phyloP scores from a whole-genome alignment of 2,888 invertebrate species.

The Euspilapteryx auroguttella region DNA sequence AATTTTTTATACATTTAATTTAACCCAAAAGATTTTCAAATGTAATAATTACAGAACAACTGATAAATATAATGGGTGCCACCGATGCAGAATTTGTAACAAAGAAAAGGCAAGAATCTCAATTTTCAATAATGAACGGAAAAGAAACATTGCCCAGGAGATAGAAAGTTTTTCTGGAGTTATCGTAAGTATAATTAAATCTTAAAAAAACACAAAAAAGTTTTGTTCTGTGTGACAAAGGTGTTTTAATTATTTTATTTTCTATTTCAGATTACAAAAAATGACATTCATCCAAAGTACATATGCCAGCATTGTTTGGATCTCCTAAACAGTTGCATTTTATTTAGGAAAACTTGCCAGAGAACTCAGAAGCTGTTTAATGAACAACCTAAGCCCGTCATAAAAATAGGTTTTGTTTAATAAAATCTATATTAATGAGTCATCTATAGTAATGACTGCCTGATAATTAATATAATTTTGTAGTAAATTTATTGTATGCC shows the following conservation, averaged over 20 bases:
- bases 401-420: no score
- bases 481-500: no score
- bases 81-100: no score
- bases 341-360: not conserved
- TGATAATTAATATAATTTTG: no score
- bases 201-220: not conserved
- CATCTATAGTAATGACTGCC: not conserved
- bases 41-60: no score
- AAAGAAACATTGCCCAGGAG: not conserved
- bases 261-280: not conserved
- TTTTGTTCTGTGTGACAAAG: not conserved
- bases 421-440: no score
- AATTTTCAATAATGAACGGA: not conserved
- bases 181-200: not conserved
- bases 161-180: not conserved
- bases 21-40: no score
- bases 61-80: no score
- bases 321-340: not conserved
- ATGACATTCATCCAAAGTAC: not conserved
- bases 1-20: no score
- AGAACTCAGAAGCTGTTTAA: not conserved
- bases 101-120: no score
- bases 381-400: no score
- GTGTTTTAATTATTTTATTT: not conserved
- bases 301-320: not conserved